Percentiles rank a stretch among this genome's conserved stretches.
These are phyloP conservation scores for Centropristis striata DNA, from an alignment of 2,113 vertebrate genomes.

Conservation along the genomic window DNA sequence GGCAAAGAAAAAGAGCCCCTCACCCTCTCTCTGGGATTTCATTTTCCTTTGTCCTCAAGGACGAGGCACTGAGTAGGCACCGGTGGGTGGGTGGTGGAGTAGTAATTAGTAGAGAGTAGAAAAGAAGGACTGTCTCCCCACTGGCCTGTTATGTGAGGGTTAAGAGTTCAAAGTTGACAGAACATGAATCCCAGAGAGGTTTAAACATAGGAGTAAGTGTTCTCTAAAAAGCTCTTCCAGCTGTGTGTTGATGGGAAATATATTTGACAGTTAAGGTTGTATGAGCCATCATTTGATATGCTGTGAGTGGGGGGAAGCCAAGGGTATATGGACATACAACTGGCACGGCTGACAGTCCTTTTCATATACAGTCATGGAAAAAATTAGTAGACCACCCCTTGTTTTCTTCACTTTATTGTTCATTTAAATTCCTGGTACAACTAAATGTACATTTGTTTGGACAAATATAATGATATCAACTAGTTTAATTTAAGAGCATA, in stretches of 20 bases:
- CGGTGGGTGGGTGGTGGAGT: not conserved
- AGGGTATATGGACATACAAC: slow-evolving; percentile 3
- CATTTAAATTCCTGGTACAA: no score
- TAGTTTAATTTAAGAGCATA: no score
- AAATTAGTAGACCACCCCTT: no score
- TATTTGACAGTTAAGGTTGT: slow-evolving; percentile 65
- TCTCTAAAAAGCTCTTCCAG: slow-evolving; percentile 56
- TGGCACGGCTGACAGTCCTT: not conserved
- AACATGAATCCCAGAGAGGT: slow-evolving; percentile 36
- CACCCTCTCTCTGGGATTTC: slow-evolving; percentile 16
- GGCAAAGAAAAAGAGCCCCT: slow-evolving; percentile 18
- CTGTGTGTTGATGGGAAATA: slow-evolving; percentile 57
- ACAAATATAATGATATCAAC: no score
- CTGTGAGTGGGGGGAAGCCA: not conserved
- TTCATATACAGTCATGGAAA: no score
- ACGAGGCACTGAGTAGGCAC: slow-evolving; percentile 16
- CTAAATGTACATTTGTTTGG: no score
- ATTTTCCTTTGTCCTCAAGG: slow-evolving; percentile 40
- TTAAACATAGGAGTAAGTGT: slow-evolving; percentile 25
- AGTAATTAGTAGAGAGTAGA: slow-evolving; percentile 41
- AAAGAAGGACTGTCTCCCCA: not conserved
- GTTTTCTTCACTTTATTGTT: no score
- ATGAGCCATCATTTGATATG: slow-evolving; percentile 44
- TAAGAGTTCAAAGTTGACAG: slow-evolving; percentile 60
- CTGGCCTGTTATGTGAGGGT: slow-evolving; percentile 18